Evolutionary conservation across 2,797 vertebrate species (phyloP), one percentile per base, ranked within the genome.

Genomic region (Dermochelys coriacea): DNA sequence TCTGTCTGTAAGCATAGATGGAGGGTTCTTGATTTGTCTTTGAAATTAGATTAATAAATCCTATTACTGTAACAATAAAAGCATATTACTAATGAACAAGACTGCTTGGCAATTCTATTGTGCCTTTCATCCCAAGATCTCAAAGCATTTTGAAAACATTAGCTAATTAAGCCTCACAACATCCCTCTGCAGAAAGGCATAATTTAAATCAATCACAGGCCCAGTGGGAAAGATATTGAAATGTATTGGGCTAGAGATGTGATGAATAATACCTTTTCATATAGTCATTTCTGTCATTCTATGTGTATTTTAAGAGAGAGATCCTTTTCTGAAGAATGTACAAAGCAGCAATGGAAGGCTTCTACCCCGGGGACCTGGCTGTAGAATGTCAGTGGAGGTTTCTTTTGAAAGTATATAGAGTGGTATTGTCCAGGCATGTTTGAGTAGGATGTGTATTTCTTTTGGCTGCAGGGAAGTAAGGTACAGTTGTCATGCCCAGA

Each of bases 401-500:
- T 95, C 93, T 97, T 97, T 97, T 95, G 94, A 97, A 98, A 96
- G n/a, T 91, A 88, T 96, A 94, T 94, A 97, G 95, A 8, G 8
- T 1, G 2, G 84, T 96, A 97, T 84, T 90, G 27, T 97, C 97
- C 95, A 84, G 97, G 93, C 85, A 89, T 96, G 81, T 98, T 96
- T 97, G 96, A 98, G 97, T 98, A 97, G 98, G 98, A 98, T 45
- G 92, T 97, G 95, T 97, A 95, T 97, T 97, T 98, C 96, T 98
- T 96, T 97, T 98, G 97, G 94, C 97, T 98, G 96, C 94, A 97
- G 97, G 97, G 97, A 98, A 97, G 97, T 98, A 98, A 97, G 96
- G 98, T 98, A 97, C 97, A 97, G 97, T 97, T 98, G 98, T 97
- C 96, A 94, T 97, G 97, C 97, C 98, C 98, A 98, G 98, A 98